Conservation (phyloP, 2,888 invertebrate species). For the Acleris sparsana region DNA sequence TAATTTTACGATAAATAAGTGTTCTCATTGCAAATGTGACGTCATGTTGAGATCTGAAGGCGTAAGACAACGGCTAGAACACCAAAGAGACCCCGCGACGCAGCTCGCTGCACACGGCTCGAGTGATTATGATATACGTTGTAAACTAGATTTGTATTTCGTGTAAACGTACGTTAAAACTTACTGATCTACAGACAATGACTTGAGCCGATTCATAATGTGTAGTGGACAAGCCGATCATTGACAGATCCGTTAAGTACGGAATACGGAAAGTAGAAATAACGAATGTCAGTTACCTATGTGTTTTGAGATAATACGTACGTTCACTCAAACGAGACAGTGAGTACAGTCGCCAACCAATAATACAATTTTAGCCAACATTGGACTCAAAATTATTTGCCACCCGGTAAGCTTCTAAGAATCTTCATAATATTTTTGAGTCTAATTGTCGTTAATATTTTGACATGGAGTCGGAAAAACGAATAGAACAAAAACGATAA, state of each 20-base stretch:
- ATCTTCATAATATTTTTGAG: too few relatives aligned
- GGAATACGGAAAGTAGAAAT: too few relatives aligned
- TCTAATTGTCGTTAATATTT: too few relatives aligned
- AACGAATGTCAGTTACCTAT: too few relatives aligned
- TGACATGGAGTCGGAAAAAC: too few relatives aligned
- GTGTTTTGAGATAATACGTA: too few relatives aligned
- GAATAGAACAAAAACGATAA: too few relatives aligned
- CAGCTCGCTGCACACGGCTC: slow-evolving; percentile 13
- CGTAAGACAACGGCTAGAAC: slow-evolving; percentile 76
- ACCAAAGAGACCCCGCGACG: slow-evolving; percentile 73
- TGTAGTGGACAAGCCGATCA: not conserved
- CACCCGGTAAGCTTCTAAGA: too few relatives aligned
- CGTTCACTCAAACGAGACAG: too few relatives aligned
- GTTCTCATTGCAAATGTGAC: slow-evolving; percentile 30
- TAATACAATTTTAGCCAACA: too few relatives aligned
- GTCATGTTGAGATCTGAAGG: slow-evolving; percentile 38
- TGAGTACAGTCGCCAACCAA: too few relatives aligned
- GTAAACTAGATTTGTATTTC: not conserved
- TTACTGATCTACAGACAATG: slow-evolving; percentile 16
- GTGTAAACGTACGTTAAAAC: slow-evolving; percentile 5
- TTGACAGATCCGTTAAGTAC: not conserved
- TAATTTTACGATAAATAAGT: slow-evolving; percentile 24
- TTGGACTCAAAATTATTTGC: too few relatives aligned
- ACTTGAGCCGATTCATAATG: not conserved
- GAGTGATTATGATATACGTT: slow-evolving; percentile 2